phyloP scores from a whole-genome alignment of 2,797 vertebrate genomes.

The Rhincodon typus region DNA sequence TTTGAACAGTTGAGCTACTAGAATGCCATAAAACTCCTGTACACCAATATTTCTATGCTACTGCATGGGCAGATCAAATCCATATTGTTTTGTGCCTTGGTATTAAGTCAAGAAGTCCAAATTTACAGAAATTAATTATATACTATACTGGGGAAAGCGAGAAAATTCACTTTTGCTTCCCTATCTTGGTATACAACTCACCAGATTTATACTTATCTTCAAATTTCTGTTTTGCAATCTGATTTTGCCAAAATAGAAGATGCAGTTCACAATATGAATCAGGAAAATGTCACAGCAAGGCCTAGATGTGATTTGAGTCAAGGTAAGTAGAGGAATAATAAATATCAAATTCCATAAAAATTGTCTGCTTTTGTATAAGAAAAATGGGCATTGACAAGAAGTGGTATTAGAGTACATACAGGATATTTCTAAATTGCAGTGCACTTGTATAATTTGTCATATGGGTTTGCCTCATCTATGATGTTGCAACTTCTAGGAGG shows the following conservation, averaged over 20 bases:
- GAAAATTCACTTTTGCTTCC: background rate
- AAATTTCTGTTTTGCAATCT: background rate
- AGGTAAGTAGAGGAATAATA: background rate
- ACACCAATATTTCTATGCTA: background rate
- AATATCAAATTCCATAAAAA: no score
- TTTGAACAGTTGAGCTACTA: background rate
- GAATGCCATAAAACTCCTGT: background rate
- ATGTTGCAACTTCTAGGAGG: background rate
- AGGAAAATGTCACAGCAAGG: background rate
- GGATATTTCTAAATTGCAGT: background rate
- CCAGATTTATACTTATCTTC: background rate
- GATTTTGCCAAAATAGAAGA: background rate
- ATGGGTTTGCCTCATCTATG: background rate
- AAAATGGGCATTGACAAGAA: background rate
- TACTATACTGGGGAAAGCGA: background rate
- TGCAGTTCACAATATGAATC: background rate
- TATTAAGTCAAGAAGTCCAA: background rate
- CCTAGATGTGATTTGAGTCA: background rate
- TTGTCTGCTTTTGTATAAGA: background rate
- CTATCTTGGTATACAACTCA: background rate
- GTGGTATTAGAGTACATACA: background rate
- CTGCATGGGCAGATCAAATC: background rate
- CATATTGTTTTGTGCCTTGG: background rate
- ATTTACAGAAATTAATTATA: background rate
- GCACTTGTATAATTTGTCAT: background rate